Base-by-base conservation (phyloP, 2,113 vertebrate species). In the Vulpes lagopus region DNA sequence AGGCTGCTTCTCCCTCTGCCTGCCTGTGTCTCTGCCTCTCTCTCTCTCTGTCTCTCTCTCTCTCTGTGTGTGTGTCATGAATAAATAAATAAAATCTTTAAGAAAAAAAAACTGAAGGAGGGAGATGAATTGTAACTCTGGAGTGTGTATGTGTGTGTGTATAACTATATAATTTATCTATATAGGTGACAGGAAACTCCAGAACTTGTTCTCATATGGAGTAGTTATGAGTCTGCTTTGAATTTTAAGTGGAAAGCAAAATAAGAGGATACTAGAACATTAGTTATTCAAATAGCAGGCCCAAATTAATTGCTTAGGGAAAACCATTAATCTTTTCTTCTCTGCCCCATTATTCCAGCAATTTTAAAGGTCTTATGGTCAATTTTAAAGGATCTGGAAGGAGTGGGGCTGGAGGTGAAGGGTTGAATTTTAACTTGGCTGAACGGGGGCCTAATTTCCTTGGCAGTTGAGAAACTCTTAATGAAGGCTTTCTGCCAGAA, bases 351-450 rank as follows among this genome's bases (percentile, higher is more conserved):
- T 59, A 38, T 80, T 94, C 65, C 10, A 35, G 79, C 1, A 69
- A 15, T 5, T 25, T 81, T 64, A 53, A 82, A 95, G 65, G 14
- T 91, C 71, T 90, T 65, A 30, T 51, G 22, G 55, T 25, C 83
- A 81, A 92, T 69, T 69, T 35, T 69, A 35, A 69, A 80, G 16
- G 62, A 27, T 95, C 79, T 74, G 79, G 43, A 67, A 32, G 23
- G 8, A 3, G 5, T 64, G 15, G 20, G 23, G 35, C 3, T 17
- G 62, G 23, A 22, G 55, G 2, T 27, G 22, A 11, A 55, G 17
- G 32, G 67, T 22, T 96, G 82, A 80, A 95, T 95, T 92, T 98
- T 95, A 96, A 97, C 90, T 83, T 22, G 49, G 65, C 55, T 91
- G 17, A 95, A 80, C 5, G 43, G 82, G 35, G 12, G n/a, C 64